phyloP scores from a whole-genome alignment of 2,888 invertebrate genomes.

The Thereva unica region DNA sequence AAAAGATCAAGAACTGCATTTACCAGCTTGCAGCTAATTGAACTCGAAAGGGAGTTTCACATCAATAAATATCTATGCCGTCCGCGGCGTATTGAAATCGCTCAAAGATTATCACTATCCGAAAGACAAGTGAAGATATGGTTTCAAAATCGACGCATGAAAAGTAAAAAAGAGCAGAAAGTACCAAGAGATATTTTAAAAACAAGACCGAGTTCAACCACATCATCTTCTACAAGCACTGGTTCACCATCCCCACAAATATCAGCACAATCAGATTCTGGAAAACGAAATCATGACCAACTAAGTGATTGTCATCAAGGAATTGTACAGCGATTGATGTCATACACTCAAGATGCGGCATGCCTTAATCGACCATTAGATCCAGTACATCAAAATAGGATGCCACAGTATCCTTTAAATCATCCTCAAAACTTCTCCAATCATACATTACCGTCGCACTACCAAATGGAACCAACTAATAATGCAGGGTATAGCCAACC shows the following conservation, averaged over 20 bases:
- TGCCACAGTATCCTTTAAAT: no score
- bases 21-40: conserved; percentile 92
- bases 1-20: conserved; percentile 94
- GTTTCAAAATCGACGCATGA: conserved; percentile 84
- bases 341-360: conserved; percentile 35
- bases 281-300: neutral
- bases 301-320: conserved; percentile 38
- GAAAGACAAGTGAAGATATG: conserved; percentile 86
- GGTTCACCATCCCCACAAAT: conserved; percentile 26
- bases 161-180: conserved; percentile 71
- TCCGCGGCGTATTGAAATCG: conserved; percentile 91
- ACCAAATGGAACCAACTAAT: no score
- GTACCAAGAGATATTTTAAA: conserved; percentile 14
- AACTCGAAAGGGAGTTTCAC: conserved; percentile 94
- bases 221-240: conserved; percentile 23
- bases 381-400: no score
- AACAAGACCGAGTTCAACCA: conserved; percentile 27
- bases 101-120: conserved; percentile 85
- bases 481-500: no score
- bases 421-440: no score
- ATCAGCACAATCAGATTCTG: neutral
- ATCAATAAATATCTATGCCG: conserved; percentile 92
- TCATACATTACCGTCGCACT: no score
- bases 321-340: conserved; percentile 42
- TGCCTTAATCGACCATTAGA: neutral